A percentile compares a stretch with the other conserved stretches of the same genome.
phyloP scores from a whole-genome alignment of 2,113 vertebrate genomes.

The Puma concolor region DNA sequence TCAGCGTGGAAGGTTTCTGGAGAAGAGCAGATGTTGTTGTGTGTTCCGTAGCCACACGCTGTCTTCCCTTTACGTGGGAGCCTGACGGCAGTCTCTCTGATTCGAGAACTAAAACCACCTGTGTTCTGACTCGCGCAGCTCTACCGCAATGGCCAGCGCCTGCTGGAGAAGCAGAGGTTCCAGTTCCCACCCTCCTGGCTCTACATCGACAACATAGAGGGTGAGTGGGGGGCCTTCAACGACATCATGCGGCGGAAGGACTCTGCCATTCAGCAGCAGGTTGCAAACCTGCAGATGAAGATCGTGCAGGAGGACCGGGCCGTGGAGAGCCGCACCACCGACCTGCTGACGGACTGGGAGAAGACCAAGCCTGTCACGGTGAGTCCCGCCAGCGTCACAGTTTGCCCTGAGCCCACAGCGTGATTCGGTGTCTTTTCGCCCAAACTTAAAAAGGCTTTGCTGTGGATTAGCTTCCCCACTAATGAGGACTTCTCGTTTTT shows the following conservation, averaged over 20 bases:
- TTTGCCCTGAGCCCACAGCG: rapidly evolving
- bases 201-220: conserved; percentile 99
- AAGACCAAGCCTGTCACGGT: conserved; percentile 98
- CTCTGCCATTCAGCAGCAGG: conserved; percentile 98
- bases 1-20: rapidly evolving
- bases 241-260: conserved; percentile 99
- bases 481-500: background rate
- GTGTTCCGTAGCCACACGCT: rapidly evolving
- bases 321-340: conserved; percentile 96
- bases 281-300: conserved; percentile 99
- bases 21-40: rapidly evolving
- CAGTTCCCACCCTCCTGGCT: conserved; percentile 99
- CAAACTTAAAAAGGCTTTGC: rapidly evolving
- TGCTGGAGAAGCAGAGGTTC: conserved; percentile 98
- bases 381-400: conserved; percentile 24
- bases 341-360: conserved; percentile 97
- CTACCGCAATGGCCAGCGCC: conserved; percentile 97
- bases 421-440: rapidly evolving
- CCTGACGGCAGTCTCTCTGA: rapidly evolving
- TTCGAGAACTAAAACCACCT: rapidly evolving
- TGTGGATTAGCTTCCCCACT: rapidly evolving
- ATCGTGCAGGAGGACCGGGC: conserved; percentile 99
- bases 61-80: background rate
- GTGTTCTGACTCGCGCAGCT: conserved; percentile 85
- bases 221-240: conserved; percentile 99